phyloP scores from a whole-genome alignment of 2,113 vertebrate species.

The Gasterosteus nipponicus region DNA sequence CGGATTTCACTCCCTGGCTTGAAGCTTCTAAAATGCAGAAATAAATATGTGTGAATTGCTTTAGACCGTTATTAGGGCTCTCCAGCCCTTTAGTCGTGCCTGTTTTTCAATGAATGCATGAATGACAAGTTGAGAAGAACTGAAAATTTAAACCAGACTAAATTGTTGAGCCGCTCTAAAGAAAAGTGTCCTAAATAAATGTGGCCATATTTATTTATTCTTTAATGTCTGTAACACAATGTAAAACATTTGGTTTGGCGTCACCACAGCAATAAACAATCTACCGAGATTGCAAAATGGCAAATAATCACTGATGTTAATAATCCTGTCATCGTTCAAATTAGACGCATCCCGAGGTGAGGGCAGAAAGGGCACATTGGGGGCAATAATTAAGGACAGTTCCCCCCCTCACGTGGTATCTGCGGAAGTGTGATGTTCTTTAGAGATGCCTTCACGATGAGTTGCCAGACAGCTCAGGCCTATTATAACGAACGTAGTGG shows the following conservation, averaged over 20 bases:
- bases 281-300: neutral
- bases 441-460: neutral
- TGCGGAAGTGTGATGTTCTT: neutral
- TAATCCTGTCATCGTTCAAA: neutral
- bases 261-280: neutral
- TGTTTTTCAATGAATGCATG: constrained; percentile 51
- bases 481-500: constrained; percentile 39
- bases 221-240: neutral
- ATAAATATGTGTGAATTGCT: constrained; percentile 81
- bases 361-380: neutral
- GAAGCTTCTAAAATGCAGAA: constrained; percentile 88
- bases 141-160: neutral
- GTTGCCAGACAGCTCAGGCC: constrained; percentile 1
- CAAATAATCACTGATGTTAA: neutral
- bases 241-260: neutral
- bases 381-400: neutral
- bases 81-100: constrained; percentile 45
- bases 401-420: neutral
- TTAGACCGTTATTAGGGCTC: constrained; percentile 60
- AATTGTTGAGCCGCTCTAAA: neutral
- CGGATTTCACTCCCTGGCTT: constrained; percentile 88
- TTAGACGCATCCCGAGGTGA: neutral
- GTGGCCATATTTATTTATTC: neutral
- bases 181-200: neutral
- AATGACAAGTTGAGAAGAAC: constrained; percentile 44